phyloP scores from a whole-genome alignment of 2,888 invertebrate genomes.

The Agrochola macilenta region DNA sequence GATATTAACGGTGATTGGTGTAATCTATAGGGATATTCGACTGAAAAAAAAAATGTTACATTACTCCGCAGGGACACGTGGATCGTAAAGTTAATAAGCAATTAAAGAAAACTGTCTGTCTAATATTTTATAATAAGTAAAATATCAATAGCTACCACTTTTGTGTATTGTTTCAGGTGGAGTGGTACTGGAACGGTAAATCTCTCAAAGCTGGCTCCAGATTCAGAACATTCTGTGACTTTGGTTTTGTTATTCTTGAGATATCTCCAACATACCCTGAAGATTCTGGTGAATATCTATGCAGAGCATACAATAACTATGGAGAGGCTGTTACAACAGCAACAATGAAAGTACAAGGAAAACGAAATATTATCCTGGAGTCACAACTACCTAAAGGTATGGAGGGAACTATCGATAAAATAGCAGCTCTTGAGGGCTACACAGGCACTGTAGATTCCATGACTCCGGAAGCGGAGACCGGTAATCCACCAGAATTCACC shows the following conservation, averaged over 20 bases:
- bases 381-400: slow-evolving; percentile 98
- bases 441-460: slow-evolving; percentile 92
- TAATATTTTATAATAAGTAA: neutral
- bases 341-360: slow-evolving; percentile 97
- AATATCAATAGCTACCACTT: neutral
- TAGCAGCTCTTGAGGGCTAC: slow-evolving; percentile 97
- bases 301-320: slow-evolving; percentile 96
- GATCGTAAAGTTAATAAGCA: neutral
- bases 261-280: slow-evolving; percentile 99
- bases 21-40: neutral
- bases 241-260: slow-evolving; percentile 99
- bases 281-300: slow-evolving; percentile 98
- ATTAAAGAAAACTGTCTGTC: neutral
- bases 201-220: slow-evolving; percentile 96
- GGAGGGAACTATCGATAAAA: slow-evolving; percentile 98
- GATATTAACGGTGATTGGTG: neutral
- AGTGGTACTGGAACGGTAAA: slow-evolving; percentile 99
- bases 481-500: slow-evolving; percentile 97
- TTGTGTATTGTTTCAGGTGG: slow-evolving; percentile 90
- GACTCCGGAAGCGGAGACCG: slow-evolving; percentile 94
- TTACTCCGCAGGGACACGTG: neutral
- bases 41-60: neutral
- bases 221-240: slow-evolving; percentile 99
- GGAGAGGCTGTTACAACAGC: slow-evolving; percentile 98
- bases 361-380: slow-evolving; percentile 97